Evolutionary conservation across 1,140 invertebrate genomes (phyloP), one percentile per base, ranked within the genome.

Genomic region (Papilio glaucus): DNA sequence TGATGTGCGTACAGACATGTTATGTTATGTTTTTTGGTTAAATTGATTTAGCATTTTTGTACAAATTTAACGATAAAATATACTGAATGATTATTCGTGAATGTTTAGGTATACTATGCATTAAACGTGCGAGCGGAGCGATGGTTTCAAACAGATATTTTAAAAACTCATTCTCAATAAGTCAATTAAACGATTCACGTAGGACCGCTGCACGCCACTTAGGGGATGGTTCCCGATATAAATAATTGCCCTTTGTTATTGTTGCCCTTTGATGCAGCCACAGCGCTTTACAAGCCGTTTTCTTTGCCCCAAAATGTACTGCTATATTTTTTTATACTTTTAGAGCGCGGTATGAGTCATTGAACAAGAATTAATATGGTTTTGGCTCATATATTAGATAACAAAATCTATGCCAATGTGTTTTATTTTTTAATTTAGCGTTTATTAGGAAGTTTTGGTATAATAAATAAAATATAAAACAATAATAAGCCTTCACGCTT

Each of bases 81-180:
- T 57, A 24, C 21, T 10, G 24, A 10, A 57, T 72, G 80, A 80
- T 79, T 77, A 10, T 18, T 69, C 67, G 0, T 53, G 45, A 26
- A 37, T 3, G 0, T 69, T 37, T 24, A 33, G 26, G 9, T 69
- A 18, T 29, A 33, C 67, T 49, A 1, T 53, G 45, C 26, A 69
- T 69, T 53, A 37, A 69, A 69, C 67, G 26, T n/a, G 63, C 13
- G 24, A 45, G 78, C 68, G 76, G 77, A 79, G 71, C 86, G 84
- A 86, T 89, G 81, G 83, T 72, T 80, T 69, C 38, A 77, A 75
- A 84, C 86, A 85, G 83, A 89, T 88, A 89, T 89, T 89, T 87
- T 80, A 83, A 91, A 90, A 91, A 90, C 82, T 77, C 85, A 90
- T 91, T 90, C 88, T 89, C 90, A 91, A 92, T 92, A 91, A 92